These are phyloP conservation scores for Acrobasis suavella DNA, from an alignment of 2,888 invertebrate species.

Conservation along the genomic window DNA sequence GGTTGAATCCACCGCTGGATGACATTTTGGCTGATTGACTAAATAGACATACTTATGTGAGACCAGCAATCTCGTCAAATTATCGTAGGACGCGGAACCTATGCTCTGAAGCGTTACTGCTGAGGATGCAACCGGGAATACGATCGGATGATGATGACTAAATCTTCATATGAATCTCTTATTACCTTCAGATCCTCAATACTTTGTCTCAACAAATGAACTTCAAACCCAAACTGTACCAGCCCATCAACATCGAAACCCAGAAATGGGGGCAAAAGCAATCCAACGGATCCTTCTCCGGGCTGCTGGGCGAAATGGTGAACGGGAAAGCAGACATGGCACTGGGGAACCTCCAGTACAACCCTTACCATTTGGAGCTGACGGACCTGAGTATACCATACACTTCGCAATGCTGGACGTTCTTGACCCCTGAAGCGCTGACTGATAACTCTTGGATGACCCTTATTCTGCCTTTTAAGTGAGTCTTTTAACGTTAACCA, in stretches of 20 bases:
- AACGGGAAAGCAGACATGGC: slow-evolving; percentile 86
- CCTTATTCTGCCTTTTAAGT: slow-evolving; percentile 90
- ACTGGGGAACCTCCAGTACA: slow-evolving; percentile 90
- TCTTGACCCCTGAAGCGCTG: slow-evolving; percentile 90
- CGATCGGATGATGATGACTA: too few species aligned
- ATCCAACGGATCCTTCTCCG: slow-evolving; percentile 86
- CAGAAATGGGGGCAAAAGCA: slow-evolving; percentile 87
- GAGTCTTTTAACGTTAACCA: too few species aligned
- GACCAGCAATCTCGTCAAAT: too few species aligned
- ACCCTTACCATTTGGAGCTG: slow-evolving; percentile 84
- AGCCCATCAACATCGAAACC: slow-evolving; percentile 80
- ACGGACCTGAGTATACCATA: slow-evolving; percentile 90
- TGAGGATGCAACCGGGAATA: too few species aligned
- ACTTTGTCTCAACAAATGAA: slow-evolving; percentile 87
- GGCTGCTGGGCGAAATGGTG: slow-evolving; percentile 88
- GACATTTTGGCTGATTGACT: too few species aligned
- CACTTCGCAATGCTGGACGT: slow-evolving; percentile 91
- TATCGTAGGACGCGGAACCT: too few species aligned
- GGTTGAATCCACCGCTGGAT: too few species aligned
- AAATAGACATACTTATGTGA: too few species aligned
- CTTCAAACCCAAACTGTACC: slow-evolving; percentile 86
- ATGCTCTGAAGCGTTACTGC: too few species aligned
- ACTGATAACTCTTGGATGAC: slow-evolving; percentile 93
- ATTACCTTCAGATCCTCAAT: slow-evolving; percentile 83
- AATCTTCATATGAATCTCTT: too few species aligned